These are phyloP conservation scores for Ptiloglossa arizonensis DNA, from an alignment of 1,140 invertebrate species.

Conservation along the genomic window DNA sequence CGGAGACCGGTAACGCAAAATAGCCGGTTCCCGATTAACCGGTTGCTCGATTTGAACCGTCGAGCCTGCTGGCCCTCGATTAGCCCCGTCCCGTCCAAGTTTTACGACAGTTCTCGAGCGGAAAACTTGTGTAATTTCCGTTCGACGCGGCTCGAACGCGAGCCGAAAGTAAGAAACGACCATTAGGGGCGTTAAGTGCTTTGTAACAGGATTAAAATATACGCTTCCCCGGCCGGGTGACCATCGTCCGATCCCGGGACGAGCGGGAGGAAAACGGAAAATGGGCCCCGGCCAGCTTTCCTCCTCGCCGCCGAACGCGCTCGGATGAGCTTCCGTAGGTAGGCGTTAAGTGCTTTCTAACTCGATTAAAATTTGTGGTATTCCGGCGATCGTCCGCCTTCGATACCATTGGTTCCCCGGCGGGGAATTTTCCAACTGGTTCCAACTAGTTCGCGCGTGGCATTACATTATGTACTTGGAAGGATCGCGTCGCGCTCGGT, in stretches of 20 bases:
- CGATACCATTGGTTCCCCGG: background rate
- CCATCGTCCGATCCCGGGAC: constrained; percentile 34
- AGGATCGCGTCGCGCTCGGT: too few species aligned
- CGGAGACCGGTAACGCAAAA: constrained; percentile 8
- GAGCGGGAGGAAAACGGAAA: constrained; percentile 38
- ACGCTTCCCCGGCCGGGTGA: constrained; percentile 36
- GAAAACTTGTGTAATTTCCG: constrained; percentile 32
- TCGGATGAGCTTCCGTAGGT: constrained; percentile 34
- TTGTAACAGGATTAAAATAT: constrained; percentile 62
- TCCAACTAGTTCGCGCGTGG: background rate
- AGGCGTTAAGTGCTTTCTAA: constrained; percentile 53
- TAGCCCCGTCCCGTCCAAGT: constrained; percentile 4
- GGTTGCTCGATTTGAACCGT: constrained; percentile 1
- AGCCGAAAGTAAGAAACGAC: constrained; percentile 47
- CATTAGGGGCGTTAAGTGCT: constrained; percentile 57
- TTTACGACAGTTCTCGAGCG: constrained; percentile 12
- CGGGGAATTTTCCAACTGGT: background rate
- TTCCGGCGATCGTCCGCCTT: background rate
- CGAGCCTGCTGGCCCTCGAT: background rate
- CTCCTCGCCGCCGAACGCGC: constrained; percentile 6
- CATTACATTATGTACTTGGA: too few species aligned
- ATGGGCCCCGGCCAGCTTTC: constrained; percentile 17
- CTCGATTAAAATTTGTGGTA: constrained; percentile 51
- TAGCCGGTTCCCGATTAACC: constrained; percentile 4
- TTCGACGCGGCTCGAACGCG: background rate